Evolutionary conservation across 2,888 invertebrate species (phyloP).

Genomic region (Selenia dentaria): DNA sequence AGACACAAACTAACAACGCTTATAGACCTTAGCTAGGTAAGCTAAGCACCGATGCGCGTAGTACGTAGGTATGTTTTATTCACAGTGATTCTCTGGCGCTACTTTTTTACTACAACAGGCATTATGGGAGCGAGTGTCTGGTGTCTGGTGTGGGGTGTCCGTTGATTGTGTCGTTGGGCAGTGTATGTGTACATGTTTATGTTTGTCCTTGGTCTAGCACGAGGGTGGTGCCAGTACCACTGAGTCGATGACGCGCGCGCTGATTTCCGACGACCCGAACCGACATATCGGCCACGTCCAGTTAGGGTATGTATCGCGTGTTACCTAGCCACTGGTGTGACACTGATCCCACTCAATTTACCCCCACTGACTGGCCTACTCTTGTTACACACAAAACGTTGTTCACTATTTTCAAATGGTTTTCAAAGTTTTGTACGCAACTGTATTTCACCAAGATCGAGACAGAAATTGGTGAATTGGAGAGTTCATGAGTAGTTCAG

Average conservation of each 20-base stretch:
- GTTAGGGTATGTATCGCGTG: conserved; percentile 94
- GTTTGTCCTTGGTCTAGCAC: conserved; percentile 90
- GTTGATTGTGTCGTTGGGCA: conserved; percentile 61
- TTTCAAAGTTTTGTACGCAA: conserved; percentile 1
- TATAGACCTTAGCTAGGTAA: conserved; percentile 58
- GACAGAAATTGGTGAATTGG: conserved; percentile 3
- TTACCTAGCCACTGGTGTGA: conserved; percentile 52
- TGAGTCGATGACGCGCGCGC: conserved; percentile 97
- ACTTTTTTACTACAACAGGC: conserved; percentile 83
- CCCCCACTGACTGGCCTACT: conserved; percentile 27
- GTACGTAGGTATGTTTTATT: conserved; percentile 40
- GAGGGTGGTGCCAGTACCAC: conserved; percentile 96
- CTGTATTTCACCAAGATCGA: conserved; percentile 2
- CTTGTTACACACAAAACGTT: conserved; percentile 10
- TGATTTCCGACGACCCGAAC: conserved; percentile 97
- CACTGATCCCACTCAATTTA: conserved; percentile 42
- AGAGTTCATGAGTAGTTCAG: conserved; percentile 34
- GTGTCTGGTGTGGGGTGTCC: too few species aligned
- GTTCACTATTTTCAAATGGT: not conserved
- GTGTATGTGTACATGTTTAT: conserved; percentile 78
- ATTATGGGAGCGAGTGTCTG: conserved; percentile 46
- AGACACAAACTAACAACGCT: conserved; percentile 73
- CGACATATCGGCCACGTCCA: conserved; percentile 96
- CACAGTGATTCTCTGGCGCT: conserved; percentile 69
- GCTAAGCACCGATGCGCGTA: conserved; percentile 52